A percentile compares a stretch with the other conserved stretches of the same genome.
These are phyloP conservation scores for Channa argus DNA, from an alignment of 2,113 vertebrate species.

Conservation along the genomic window DNA sequence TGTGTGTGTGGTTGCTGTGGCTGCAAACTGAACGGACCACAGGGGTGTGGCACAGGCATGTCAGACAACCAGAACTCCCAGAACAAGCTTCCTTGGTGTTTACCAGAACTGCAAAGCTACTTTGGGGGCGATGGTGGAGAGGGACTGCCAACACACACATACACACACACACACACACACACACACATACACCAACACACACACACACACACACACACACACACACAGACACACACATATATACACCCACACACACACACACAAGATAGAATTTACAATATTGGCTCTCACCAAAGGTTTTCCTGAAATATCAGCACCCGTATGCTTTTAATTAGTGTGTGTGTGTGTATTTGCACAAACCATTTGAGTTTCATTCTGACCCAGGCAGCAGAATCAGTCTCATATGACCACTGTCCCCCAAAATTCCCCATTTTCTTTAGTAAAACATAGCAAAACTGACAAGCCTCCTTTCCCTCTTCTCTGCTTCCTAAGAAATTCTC, in stretches of 20 bases:
- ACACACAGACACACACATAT: background rate
- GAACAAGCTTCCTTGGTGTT: conserved; percentile 54
- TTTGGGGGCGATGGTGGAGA: conserved; percentile 34
- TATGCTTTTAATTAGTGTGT: conserved; percentile 76
- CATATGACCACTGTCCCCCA: conserved; percentile 54
- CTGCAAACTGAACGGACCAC: conserved; percentile 45
- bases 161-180: conserved; percentile 19
- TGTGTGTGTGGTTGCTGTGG: conserved; percentile 36
- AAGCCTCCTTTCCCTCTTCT: conserved; percentile 48
- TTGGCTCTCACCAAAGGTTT: conserved; percentile 64
- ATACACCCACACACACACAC: conserved; percentile 16
- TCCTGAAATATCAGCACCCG: conserved; percentile 75
- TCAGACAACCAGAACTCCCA: conserved; percentile 56
- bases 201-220: conserved; percentile 21
- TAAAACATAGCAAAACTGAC: conserved; percentile 76
- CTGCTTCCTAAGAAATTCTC: conserved; percentile 61
- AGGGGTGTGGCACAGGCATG: conserved; percentile 55
- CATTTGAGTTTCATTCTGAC: conserved; percentile 66
- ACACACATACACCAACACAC: conserved; percentile 21
- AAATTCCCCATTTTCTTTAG: conserved; percentile 66
- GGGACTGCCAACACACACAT: conserved; percentile 32
- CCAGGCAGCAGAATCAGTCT: conserved; percentile 50
- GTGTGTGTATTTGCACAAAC: conserved; percentile 9
- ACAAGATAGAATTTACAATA: conserved; percentile 62
- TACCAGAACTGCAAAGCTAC: conserved; percentile 50